These are phyloP conservation scores for Xyrichtys novacula DNA, from an alignment of 2,797 vertebrate genomes.

Conservation along the genomic window DNA sequence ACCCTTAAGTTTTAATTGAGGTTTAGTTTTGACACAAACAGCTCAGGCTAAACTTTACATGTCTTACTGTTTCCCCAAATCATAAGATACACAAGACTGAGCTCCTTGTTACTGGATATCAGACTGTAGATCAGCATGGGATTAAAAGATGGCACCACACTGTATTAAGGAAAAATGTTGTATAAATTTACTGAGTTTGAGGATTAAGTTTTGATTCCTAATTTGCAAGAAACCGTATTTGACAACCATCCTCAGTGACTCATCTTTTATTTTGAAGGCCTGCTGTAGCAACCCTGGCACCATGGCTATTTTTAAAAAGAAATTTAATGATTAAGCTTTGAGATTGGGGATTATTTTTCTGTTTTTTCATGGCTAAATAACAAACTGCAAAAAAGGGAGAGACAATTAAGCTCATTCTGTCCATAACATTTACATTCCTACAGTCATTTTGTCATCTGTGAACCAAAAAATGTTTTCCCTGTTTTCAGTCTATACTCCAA, in stretches of 20 bases:
- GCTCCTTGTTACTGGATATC: conserved; percentile 43
- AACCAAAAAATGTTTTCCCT: no score
- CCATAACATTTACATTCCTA: no score
- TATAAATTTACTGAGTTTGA: background rate
- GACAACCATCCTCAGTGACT: conserved; percentile 10
- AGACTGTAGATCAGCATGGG: conserved; percentile 31
- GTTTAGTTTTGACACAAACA: background rate
- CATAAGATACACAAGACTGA: conserved; percentile 24
- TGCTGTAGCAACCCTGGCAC: background rate
- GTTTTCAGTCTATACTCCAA: no score
- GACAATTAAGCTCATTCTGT: background rate
- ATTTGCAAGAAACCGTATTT: conserved; percentile 14
- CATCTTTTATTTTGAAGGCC: background rate
- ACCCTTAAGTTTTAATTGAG: conserved; percentile 19
- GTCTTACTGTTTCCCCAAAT: conserved; percentile 27
- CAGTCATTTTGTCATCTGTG: no score
- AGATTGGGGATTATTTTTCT: no score
- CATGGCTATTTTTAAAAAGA: no score
- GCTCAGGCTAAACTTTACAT: background rate
- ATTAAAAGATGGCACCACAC: conserved; percentile 4
- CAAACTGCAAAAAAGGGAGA: no score
- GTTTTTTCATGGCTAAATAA: no score
- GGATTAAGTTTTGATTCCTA: conserved; percentile 29
- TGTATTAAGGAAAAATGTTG: conserved; percentile 9
- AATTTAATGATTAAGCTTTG: no score